Percentiles rank a stretch among this genome's conserved stretches.
Evolutionary conservation across 1,140 invertebrate genomes (phyloP).

Genomic region (Calliphora vicina): DNA sequence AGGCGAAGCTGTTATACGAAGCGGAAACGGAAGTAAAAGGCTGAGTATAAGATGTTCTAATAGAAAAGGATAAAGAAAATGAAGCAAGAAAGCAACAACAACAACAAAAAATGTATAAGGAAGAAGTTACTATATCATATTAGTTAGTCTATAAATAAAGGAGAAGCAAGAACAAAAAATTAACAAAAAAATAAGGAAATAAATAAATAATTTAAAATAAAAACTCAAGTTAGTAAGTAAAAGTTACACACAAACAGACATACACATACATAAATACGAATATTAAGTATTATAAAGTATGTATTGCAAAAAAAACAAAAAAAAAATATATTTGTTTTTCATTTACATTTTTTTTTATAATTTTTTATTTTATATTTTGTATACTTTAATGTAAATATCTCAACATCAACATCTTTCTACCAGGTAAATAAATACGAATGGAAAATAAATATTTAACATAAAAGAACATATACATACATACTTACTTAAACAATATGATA

Average conservation of each 20-base stretch:
- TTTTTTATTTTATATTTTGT: not conserved
- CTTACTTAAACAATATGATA: not conserved
- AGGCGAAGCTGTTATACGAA: not conserved
- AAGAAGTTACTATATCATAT: constrained; percentile 34
- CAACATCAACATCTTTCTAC: no score
- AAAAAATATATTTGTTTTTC: not conserved
- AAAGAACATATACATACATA: not conserved
- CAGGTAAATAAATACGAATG: not conserved
- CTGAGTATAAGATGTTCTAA: not conserved
- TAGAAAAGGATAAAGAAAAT: not conserved
- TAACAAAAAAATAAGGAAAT: not conserved
- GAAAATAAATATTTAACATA: not conserved
- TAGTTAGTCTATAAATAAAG: constrained; percentile 33
- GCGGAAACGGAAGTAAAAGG: not conserved
- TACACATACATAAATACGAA: not conserved
- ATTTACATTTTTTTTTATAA: not conserved
- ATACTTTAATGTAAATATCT: not conserved
- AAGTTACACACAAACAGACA: not conserved
- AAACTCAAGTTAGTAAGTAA: not conserved
- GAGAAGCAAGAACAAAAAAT: not conserved
- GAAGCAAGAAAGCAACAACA: not conserved
- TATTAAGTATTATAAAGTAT: not conserved
- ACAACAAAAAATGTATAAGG: not conserved
- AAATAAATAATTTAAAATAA: not conserved
- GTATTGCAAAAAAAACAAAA: not conserved